Evolutionary conservation across 30 jellyfish, hydroid and myxozoan genomes (phyloP).

Genomic region (Hydractinia echinata): DNA sequence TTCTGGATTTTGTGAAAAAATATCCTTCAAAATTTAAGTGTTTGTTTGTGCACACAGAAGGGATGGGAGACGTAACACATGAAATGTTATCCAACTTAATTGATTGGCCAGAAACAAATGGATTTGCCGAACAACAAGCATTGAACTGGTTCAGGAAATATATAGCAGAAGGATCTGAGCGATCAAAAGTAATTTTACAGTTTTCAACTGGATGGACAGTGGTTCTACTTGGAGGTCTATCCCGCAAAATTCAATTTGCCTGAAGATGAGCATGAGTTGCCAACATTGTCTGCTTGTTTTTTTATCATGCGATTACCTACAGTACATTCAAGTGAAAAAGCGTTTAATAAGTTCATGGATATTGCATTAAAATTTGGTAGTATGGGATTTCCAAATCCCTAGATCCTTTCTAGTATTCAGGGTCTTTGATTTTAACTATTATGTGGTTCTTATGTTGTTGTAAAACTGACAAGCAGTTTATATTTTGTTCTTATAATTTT

Average conservation of each 20-base stretch:
- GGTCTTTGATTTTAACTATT: too few relatives aligned
- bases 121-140: constrained; percentile 29
- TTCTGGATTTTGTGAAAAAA: constrained; percentile 21
- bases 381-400: too few relatives aligned
- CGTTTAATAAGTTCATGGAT: too few relatives aligned
- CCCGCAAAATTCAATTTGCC: constrained; percentile 17
- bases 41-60: constrained; percentile 1
- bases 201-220: constrained; percentile 30
- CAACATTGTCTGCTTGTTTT: constrained; percentile 29
- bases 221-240: constrained; percentile 1
- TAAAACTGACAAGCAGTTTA: too few relatives aligned
- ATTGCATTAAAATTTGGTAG: too few relatives aligned
- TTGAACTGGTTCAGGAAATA: constrained; percentile 2
- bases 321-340: too few relatives aligned
- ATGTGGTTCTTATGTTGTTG: too few relatives aligned
- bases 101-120: too few relatives aligned
- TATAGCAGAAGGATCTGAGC: not conserved
- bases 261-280: constrained; percentile 27
- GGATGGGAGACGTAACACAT: not conserved
- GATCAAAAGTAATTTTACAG: constrained; percentile 3
- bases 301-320: too few relatives aligned
- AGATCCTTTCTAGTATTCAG: too few relatives aligned
- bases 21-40: not conserved
- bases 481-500: too few relatives aligned
- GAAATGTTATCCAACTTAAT: too few relatives aligned